Percentiles rank a stretch among this genome's conserved stretches.
These are phyloP conservation scores for Tiliqua scincoides DNA, from an alignment of 2,113 vertebrate species.

Conservation along the genomic window DNA sequence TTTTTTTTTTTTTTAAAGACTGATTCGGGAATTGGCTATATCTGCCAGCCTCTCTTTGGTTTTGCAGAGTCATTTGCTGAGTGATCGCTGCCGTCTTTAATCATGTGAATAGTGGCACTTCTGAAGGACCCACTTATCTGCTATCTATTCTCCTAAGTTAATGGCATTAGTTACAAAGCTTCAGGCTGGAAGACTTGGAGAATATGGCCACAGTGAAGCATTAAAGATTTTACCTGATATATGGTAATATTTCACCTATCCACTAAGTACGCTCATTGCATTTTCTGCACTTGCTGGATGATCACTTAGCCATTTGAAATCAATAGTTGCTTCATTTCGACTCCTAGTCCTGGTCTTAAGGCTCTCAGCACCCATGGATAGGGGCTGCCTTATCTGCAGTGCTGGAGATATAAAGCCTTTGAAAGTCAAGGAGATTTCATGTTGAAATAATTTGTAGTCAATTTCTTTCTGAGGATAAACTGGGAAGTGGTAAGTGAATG, in stretches of 20 bases:
- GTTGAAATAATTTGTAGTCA: conserved; percentile 24
- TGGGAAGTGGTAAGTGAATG: conserved; percentile 14
- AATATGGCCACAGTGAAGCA: not conserved
- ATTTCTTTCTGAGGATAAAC: not conserved
- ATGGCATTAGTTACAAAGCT: not conserved
- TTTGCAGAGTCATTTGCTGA: conserved; percentile 16
- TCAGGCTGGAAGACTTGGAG: not conserved
- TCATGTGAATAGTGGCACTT: conserved; percentile 17
- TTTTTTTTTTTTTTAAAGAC: not conserved
- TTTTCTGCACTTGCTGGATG: conserved; percentile 4
- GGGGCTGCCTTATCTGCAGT: not conserved
- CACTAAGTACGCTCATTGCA: not conserved
- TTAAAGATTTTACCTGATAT: not conserved
- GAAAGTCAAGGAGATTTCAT: conserved; percentile 6
- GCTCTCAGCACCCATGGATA: not conserved
- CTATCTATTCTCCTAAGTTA: not conserved
- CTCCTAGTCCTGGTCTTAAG: conserved; percentile 1
- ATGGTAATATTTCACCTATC: conserved; percentile 1
- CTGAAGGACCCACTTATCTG: not conserved
- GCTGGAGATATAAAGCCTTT: not conserved
- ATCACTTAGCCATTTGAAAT: conserved; percentile 13
- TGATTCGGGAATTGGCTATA: not conserved
- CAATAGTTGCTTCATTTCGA: conserved; percentile 21
- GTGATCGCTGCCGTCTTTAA: conserved; percentile 14
- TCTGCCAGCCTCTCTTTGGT: conserved; percentile 28